phyloP scores from a whole-genome alignment of 2,888 invertebrate genomes.

The Drosophila parthenogenetica region DNA sequence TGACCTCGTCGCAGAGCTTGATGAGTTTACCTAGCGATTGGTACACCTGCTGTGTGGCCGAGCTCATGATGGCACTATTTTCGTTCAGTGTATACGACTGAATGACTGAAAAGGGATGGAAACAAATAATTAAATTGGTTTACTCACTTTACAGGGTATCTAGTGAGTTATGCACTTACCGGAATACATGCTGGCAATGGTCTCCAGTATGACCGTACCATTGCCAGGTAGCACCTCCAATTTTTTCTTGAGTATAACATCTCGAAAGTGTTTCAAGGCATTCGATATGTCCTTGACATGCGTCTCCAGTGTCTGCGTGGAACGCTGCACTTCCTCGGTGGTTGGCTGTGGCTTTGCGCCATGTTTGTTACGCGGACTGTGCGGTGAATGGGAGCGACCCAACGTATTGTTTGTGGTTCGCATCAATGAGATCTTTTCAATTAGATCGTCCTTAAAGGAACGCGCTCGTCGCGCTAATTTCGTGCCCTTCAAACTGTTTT shows the following conservation, averaged over 20 bases:
- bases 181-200: conserved; percentile 94
- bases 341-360: conserved; percentile 84
- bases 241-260: conserved; percentile 96
- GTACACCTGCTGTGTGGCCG: conserved; percentile 94
- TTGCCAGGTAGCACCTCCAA: conserved; percentile 97
- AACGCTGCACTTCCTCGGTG: conserved; percentile 87
- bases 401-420: conserved; percentile 89
- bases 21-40: conserved; percentile 94
- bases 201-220: conserved; percentile 96
- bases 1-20: conserved; percentile 95
- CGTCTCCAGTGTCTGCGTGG: conserved; percentile 90
- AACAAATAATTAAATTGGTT: no score
- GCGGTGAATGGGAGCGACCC: conserved; percentile 88
- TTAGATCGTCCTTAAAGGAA: conserved; percentile 96
- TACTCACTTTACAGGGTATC: no score
- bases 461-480: conserved; percentile 94
- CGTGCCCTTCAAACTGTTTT: conserved; percentile 92
- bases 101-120: no score
- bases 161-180: conserved; percentile 82
- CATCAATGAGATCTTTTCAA: conserved; percentile 96
- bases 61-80: conserved; percentile 85
- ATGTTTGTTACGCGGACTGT: conserved; percentile 87
- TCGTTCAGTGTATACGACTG: conserved; percentile 84
- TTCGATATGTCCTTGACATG: conserved; percentile 91
- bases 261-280: conserved; percentile 94